phyloP scores from a whole-genome alignment of 1,140 invertebrate species.

The Trachelipus rathkii region DNA sequence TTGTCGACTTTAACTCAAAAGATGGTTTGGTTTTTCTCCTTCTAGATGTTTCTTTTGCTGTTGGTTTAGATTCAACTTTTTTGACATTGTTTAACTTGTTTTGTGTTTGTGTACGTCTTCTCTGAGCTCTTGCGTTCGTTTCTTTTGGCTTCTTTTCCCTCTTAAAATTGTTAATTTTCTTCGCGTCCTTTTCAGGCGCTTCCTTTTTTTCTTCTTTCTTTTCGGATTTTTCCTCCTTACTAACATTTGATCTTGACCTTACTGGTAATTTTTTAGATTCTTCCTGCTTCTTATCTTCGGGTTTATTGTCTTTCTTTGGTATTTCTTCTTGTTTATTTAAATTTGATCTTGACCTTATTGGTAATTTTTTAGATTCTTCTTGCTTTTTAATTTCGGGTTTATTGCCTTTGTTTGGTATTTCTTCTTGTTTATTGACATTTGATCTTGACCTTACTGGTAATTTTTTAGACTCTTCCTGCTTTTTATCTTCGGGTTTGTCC shows the following conservation, averaged over 20 bases:
- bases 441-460: not conserved
- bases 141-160: no score
- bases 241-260: not conserved
- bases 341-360: no score
- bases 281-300: not conserved
- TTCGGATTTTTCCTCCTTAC: not conserved
- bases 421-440: not conserved
- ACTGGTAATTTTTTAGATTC: constrained; percentile 2
- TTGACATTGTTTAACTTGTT: no score
- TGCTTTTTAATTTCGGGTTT: no score
- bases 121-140: no score
- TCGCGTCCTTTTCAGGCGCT: no score
- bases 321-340: no score
- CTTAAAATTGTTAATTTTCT: no score
- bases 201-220: not conserved
- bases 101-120: no score
- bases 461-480: not conserved
- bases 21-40: not conserved
- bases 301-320: not conserved
- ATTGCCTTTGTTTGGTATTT: no score
- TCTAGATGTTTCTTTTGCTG: not conserved
- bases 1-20: no score
- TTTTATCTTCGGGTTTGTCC: not conserved
- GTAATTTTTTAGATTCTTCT: not conserved
- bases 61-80: not conserved